Evolutionary conservation across 2,113 vertebrate species (phyloP).

Genomic region (Procapra przewalskii): DNA sequence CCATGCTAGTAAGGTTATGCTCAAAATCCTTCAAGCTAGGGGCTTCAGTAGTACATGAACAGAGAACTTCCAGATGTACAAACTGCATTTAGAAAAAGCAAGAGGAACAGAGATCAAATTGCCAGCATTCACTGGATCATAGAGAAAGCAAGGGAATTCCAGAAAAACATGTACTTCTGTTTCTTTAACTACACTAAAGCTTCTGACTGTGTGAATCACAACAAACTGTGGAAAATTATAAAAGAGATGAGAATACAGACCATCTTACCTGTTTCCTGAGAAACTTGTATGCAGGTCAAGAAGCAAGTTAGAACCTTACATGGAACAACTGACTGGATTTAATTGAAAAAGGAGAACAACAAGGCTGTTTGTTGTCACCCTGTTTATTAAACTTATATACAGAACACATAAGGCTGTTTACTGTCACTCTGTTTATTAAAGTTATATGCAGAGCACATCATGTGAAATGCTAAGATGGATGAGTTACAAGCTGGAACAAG

Average conservation of each 20-base stretch:
- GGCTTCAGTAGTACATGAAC: not conserved
- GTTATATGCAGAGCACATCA: not conserved
- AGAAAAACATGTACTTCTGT: not conserved
- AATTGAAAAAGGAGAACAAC: not conserved
- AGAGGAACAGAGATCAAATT: not conserved
- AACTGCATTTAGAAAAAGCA: not conserved
- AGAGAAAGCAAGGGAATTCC: not conserved
- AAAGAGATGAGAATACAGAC: not conserved
- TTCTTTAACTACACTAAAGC: not conserved
- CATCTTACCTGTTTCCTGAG: not conserved
- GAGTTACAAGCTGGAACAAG: not conserved
- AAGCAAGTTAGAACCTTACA: not conserved
- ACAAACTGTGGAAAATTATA: not conserved
- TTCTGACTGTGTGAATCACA: not conserved
- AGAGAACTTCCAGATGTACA: not conserved
- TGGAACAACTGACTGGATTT: not conserved
- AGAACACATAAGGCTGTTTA: not conserved
- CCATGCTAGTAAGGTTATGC: not conserved
- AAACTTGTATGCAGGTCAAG: not conserved
- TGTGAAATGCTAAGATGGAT: not conserved
- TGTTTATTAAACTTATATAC: not conserved
- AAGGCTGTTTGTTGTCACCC: not conserved
- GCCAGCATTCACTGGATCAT: not conserved
- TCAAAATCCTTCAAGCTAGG: not conserved
- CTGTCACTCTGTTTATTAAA: not conserved